A percentile compares a stretch with the other conserved stretches of the same genome.
phyloP scores from a whole-genome alignment of 2,797 vertebrate species.

The Vireo griseus region DNA sequence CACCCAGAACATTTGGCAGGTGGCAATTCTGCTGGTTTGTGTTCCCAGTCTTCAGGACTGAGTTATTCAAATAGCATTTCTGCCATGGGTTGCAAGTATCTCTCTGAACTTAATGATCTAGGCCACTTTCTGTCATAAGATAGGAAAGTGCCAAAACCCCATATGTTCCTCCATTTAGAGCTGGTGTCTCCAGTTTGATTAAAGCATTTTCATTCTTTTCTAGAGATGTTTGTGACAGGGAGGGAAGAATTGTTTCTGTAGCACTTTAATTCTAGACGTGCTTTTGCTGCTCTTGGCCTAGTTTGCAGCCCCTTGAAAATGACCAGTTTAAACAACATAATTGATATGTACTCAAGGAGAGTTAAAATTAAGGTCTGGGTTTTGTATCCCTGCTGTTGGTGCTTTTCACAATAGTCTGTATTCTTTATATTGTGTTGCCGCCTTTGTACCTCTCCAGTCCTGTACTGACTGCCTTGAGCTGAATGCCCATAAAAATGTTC shows the following conservation, averaged over 20 bases:
- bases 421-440: not conserved
- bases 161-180: not conserved
- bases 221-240: not conserved
- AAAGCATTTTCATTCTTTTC: not conserved
- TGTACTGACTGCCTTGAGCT: not conserved
- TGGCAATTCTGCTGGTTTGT: not conserved
- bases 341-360: not conserved
- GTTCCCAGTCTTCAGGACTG: not conserved
- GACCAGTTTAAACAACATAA: not conserved
- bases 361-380: not conserved
- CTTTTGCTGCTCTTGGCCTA: not conserved
- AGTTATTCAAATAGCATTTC: not conserved
- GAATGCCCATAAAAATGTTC: not conserved
- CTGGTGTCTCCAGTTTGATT: not conserved
- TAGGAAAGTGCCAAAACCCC: not conserved
- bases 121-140: not conserved
- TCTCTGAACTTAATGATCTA: not conserved
- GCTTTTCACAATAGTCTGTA: not conserved
- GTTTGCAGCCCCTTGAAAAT: not conserved
- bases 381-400: not conserved
- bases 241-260: not conserved
- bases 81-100: not conserved
- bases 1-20: not conserved
- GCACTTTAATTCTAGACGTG: not conserved
- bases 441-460: not conserved